Evolutionary conservation across 1,140 invertebrate species (phyloP).

Genomic region (Zaprionus africanus): DNA sequence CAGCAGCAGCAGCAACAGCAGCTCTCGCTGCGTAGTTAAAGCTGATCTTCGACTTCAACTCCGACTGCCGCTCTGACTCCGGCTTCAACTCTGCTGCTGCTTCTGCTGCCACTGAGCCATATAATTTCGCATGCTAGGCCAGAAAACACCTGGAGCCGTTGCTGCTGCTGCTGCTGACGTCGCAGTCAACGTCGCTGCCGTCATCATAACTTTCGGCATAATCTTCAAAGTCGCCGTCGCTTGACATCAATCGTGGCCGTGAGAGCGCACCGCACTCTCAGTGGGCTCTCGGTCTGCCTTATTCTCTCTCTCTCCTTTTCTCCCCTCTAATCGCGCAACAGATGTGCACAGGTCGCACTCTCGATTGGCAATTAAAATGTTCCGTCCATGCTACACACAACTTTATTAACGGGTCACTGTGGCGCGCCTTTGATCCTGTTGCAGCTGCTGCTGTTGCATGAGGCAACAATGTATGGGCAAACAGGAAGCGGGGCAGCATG

Average conservation of each 20-base stretch:
- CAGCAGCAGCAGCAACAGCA: slow-evolving; percentile 38
- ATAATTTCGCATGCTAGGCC: slow-evolving; percentile 77
- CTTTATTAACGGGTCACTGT: slow-evolving; percentile 73
- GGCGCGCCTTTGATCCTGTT: slow-evolving; percentile 64
- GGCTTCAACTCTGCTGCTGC: slow-evolving; percentile 11
- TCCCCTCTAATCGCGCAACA: slow-evolving; percentile 66
- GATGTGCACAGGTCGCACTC: slow-evolving; percentile 62
- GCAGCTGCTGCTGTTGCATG: slow-evolving; percentile 6
- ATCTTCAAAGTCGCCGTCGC: slow-evolving; percentile 72
- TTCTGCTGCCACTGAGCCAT: slow-evolving; percentile 58
- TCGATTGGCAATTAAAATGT: slow-evolving; percentile 79
- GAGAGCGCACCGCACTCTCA: slow-evolving; percentile 11
- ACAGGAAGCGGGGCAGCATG: neutral
- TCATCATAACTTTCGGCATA: slow-evolving; percentile 78
- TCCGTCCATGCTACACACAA: slow-evolving; percentile 69
- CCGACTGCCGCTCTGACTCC: neutral
- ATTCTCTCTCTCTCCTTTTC: neutral
- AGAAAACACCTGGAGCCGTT: slow-evolving; percentile 57
- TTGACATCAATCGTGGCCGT: slow-evolving; percentile 75
- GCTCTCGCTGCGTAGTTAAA: slow-evolving; percentile 69
- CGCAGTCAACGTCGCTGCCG: slow-evolving; percentile 31
- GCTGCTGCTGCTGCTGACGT: slow-evolving; percentile 27
- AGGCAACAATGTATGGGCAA: slow-evolving; percentile 8
- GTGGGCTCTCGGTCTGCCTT: neutral
- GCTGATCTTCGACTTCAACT: slow-evolving; percentile 32